phyloP scores from a whole-genome alignment of 2,113 vertebrate genomes.

The Steatornis caripensis region DNA sequence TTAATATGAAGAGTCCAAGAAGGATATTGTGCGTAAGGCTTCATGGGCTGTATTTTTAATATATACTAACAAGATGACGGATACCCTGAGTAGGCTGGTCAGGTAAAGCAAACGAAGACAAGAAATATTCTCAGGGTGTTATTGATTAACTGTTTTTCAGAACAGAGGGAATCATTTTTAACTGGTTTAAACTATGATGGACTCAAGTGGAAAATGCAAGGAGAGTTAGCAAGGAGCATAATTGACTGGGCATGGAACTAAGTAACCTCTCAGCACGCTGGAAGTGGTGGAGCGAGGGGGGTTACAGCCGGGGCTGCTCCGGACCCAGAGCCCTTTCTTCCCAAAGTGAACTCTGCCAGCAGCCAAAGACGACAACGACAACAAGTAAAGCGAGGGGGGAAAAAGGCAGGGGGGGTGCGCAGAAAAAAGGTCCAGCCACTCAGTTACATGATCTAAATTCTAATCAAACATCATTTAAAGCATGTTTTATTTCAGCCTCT shows the following conservation, averaged over 20 bases:
- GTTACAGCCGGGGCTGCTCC: background rate
- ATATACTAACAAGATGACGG: background rate
- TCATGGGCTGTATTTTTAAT: constrained; percentile 4
- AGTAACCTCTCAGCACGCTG: constrained; percentile 58
- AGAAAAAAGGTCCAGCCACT: constrained; percentile 82
- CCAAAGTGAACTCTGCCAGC: constrained; percentile 63
- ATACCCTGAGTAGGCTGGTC: background rate
- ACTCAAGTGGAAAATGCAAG: constrained; percentile 63
- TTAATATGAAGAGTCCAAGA: background rate
- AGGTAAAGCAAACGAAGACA: constrained; percentile 28
- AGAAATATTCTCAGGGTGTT: constrained; percentile 60
- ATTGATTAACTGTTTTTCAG: constrained; percentile 64
- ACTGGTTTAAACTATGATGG: constrained; percentile 63
- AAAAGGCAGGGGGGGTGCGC: background rate
- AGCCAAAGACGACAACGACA: constrained; percentile 70
- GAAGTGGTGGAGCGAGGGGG: background rate
- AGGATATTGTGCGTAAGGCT: background rate
- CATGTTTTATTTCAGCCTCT: constrained; percentile 98
- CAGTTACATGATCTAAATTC: constrained; percentile 97
- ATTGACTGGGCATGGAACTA: constrained; percentile 62
- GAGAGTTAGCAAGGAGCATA: constrained; percentile 51
- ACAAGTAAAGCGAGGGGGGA: constrained; percentile 51
- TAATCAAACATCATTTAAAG: constrained; percentile 99
- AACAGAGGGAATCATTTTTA: constrained; percentile 62
- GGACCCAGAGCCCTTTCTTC: background rate